phyloP scores from a whole-genome alignment of 1,140 invertebrate genomes.

The Sycobia sp. region DNA sequence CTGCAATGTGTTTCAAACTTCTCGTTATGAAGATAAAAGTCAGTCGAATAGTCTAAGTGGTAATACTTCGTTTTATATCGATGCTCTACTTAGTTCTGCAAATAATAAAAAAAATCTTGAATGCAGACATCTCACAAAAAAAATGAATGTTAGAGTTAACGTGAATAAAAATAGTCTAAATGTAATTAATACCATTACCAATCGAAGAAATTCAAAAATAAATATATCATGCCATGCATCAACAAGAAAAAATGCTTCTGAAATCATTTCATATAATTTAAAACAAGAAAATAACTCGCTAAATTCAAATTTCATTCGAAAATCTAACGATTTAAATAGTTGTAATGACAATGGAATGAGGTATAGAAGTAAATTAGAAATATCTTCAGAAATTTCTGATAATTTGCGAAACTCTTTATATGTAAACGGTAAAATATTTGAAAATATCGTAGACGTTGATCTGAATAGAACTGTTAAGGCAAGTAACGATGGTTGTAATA shows the following conservation, averaged over 20 bases:
- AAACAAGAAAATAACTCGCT: not conserved
- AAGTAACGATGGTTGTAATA: constrained; percentile 56
- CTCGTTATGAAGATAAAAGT: not conserved
- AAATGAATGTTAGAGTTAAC: constrained; percentile 4
- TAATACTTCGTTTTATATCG: constrained; percentile 72
- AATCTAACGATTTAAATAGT: not conserved
- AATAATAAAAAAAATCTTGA: not conserved
- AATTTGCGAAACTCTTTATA: not conserved
- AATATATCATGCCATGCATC: not conserved
- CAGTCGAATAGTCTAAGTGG: constrained; percentile 23
- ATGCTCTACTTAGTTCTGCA: constrained; percentile 65
- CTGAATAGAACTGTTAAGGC: constrained; percentile 46
- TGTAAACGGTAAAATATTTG: not conserved
- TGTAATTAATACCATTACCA: not conserved
- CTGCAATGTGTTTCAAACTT: not conserved
- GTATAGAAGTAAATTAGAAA: not conserved
- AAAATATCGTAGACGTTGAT: not conserved
- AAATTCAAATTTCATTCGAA: too few species aligned
- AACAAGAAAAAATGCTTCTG: not conserved
- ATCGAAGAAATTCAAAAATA: not conserved
- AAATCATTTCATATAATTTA: not conserved
- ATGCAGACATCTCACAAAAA: not conserved
- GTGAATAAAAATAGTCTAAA: not conserved
- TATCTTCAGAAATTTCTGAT: not conserved
- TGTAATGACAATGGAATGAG: not conserved